These are phyloP conservation scores for Adoxophyes honmai DNA, from an alignment of 1,140 invertebrate species.

Conservation along the genomic window DNA sequence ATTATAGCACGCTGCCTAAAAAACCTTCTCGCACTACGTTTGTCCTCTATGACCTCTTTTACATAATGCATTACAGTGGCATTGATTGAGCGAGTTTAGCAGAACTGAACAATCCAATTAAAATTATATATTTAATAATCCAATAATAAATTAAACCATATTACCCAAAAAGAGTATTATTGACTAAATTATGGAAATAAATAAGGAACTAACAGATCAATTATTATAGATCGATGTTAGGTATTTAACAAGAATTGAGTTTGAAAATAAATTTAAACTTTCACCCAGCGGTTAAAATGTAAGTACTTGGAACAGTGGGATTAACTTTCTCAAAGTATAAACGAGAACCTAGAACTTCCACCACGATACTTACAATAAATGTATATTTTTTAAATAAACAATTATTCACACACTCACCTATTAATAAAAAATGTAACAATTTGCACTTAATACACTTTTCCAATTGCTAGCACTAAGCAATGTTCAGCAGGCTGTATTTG, in stretches of 20 bases:
- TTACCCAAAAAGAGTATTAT: no score
- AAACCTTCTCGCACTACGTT: neutral
- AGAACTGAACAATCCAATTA: neutral
- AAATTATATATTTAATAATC: no score
- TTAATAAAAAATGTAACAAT: neutral
- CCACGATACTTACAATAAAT: neutral
- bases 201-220: no score
- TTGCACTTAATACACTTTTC: neutral
- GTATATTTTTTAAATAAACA: neutral
- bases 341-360: no score
- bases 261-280: neutral
- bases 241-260: no score
- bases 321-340: no score
- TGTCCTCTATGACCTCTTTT: conserved; percentile 10
- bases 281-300: neutral
- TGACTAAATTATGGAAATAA: no score
- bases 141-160: no score
- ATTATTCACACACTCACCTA: neutral
- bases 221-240: no score
- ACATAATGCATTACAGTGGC: conserved; percentile 5
- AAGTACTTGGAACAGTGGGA: neutral
- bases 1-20: neutral
- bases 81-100: neutral
- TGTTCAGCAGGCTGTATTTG: neutral
- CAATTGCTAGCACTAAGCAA: neutral